Conservation (phyloP, 1,140 invertebrate genomes). For the Proctacanthus coquilletti region DNA sequence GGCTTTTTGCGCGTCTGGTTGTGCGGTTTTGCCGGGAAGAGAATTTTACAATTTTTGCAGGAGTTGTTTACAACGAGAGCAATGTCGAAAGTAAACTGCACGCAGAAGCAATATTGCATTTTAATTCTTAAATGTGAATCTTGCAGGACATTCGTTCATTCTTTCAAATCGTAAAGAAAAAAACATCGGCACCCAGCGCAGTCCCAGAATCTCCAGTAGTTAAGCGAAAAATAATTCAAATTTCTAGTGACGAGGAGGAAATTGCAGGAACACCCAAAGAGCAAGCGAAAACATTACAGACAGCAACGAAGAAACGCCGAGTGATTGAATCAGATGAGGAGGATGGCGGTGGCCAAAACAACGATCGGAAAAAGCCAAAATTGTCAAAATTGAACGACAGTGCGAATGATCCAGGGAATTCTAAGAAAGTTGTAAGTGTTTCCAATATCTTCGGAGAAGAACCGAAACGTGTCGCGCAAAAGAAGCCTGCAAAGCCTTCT, state of each 20-base stretch:
- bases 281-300: not conserved
- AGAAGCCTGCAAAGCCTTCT: not conserved
- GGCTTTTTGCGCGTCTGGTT: too few species aligned
- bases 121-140: too few species aligned
- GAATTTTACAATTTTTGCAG: too few species aligned
- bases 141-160: constrained; percentile 35
- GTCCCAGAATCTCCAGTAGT: not conserved
- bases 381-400: not conserved
- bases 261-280: not conserved
- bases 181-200: constrained; percentile 10
- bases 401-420: not conserved
- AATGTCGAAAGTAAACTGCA: too few species aligned
- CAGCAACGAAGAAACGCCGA: not conserved
- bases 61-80: too few species aligned
- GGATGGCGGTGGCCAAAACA: not conserved
- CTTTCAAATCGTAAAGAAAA: constrained; percentile 14
- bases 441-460: not conserved
- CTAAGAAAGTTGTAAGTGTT: not conserved
- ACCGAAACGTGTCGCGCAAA: not conserved
- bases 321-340: constrained; percentile 2
- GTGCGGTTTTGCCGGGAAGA: too few species aligned
- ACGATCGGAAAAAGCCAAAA: not conserved
- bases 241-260: constrained; percentile 1
- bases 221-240: not conserved
- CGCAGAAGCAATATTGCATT: too few species aligned